Evolutionary conservation across 2,888 invertebrate genomes (phyloP).

Genomic region (Pharmacophagus antenor): DNA sequence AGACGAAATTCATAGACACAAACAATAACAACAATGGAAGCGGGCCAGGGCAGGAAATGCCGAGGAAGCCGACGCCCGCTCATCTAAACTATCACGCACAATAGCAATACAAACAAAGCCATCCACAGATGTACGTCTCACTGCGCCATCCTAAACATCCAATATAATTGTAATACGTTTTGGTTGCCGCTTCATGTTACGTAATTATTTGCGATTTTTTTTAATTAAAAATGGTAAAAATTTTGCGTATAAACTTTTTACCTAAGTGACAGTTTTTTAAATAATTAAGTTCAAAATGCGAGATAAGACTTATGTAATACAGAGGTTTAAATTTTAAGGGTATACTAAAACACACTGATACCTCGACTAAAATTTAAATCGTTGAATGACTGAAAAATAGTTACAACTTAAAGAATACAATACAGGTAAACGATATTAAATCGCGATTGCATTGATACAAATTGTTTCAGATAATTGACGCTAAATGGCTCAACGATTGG

Average conservation of each 20-base stretch:
- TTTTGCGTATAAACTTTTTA: too few relatives aligned
- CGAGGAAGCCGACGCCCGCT: conserved; percentile 50
- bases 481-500: conserved; percentile 23
- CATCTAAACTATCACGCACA: conserved; percentile 59
- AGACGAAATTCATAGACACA: conserved; percentile 34
- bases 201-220: background rate
- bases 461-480: conserved; percentile 55
- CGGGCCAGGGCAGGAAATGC: conserved; percentile 65
- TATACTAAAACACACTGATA: background rate
- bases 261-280: background rate
- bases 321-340: too few relatives aligned
- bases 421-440: background rate
- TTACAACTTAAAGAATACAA: background rate
- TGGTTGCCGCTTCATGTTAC: conserved; percentile 14
- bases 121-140: conserved; percentile 41
- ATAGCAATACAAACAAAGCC: conserved; percentile 59
- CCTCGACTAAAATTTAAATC: too few relatives aligned
- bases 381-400: background rate
- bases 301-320: too few relatives aligned
- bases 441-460: conserved; percentile 37
- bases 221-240: too few relatives aligned
- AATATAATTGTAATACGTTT: conserved; percentile 27
- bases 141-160: conserved; percentile 51
- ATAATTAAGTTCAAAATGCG: too few relatives aligned
- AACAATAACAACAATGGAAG: conserved; percentile 62